Percentiles rank a stretch among this genome's conserved stretches.
These are phyloP conservation scores for Melipona quadrifasciata DNA, from an alignment of 1,140 invertebrate genomes.

Conservation along the genomic window DNA sequence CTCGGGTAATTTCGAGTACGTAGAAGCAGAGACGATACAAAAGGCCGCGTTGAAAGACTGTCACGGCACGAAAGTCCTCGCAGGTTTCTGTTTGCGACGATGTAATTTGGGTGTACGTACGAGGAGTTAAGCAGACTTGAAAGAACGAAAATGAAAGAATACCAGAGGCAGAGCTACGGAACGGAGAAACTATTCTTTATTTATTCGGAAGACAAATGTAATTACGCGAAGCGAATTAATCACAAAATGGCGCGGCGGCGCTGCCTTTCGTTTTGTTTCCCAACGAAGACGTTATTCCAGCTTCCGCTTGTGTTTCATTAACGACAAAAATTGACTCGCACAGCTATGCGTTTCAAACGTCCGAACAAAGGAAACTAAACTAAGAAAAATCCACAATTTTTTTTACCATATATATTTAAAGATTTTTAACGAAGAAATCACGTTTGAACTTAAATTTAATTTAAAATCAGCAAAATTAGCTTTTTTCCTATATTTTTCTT, in stretches of 20 bases:
- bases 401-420: not conserved
- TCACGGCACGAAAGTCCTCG: not conserved
- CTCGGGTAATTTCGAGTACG: too few species aligned
- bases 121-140: conserved; percentile 9
- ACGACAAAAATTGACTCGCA: not conserved
- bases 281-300: conserved; percentile 13
- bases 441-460: too few species aligned
- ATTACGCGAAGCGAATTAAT: conserved; percentile 37
- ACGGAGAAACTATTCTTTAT: conserved; percentile 10
- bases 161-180: not conserved
- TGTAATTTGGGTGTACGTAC: conserved; percentile 1
- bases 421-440: too few species aligned
- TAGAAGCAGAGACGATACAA: too few species aligned
- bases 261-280: not conserved
- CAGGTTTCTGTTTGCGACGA: not conserved
- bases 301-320: not conserved
- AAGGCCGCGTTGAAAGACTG: too few species aligned
- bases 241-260: not conserved
- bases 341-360: not conserved
- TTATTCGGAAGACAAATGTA: conserved; percentile 36
- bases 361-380: not conserved
- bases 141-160: conserved; percentile 5
- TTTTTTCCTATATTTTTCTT: too few species aligned
- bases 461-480: too few species aligned
- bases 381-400: not conserved